Evolutionary conservation across 1,140 invertebrate species (phyloP).

Genomic region (Eubasilissa regina): DNA sequence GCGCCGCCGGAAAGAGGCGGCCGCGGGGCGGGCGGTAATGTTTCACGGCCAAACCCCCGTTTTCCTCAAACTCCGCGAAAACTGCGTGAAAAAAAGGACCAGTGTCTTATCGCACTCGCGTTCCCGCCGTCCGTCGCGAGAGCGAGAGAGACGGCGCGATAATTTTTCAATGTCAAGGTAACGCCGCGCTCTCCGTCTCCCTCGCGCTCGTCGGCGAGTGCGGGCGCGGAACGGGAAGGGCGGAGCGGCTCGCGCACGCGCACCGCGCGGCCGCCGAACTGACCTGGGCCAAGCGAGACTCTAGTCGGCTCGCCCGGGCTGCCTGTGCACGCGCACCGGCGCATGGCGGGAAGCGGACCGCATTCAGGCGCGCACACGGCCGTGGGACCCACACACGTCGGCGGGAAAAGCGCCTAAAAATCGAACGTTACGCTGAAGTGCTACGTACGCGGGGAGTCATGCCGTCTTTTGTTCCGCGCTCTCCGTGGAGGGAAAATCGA

Average conservation of each 20-base stretch:
- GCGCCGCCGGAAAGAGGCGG: conserved; percentile 11
- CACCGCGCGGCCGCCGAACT: conserved; percentile 37
- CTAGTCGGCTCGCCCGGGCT: conserved; percentile 48
- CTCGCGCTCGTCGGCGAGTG: conserved; percentile 16
- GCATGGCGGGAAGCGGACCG: neutral
- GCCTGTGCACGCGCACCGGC: conserved; percentile 38
- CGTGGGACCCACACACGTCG: neutral
- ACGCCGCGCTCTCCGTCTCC: conserved; percentile 15
- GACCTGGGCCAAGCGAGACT: conserved; percentile 58
- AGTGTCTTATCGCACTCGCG: neutral
- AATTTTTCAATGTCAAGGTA: conserved; percentile 57
- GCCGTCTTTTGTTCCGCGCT: neutral
- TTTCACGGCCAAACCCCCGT: conserved; percentile 45
- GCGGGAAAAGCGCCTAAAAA: conserved; percentile 14
- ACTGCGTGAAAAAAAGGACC: neutral
- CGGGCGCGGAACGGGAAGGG: conserved; percentile 12
- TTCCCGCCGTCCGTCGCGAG: neutral
- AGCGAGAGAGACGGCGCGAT: conserved; percentile 27
- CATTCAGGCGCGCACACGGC: neutral
- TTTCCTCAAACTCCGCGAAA: conserved; percentile 28
- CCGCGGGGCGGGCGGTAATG: conserved; percentile 13
- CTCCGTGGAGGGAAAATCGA: conserved; percentile 18
- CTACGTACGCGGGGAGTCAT: neutral
- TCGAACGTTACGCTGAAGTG: neutral
- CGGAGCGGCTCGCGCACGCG: conserved; percentile 26